Evolutionary conservation across 2,113 vertebrate genomes (phyloP).

Genomic region (Chamaetylas fuelleborni): DNA sequence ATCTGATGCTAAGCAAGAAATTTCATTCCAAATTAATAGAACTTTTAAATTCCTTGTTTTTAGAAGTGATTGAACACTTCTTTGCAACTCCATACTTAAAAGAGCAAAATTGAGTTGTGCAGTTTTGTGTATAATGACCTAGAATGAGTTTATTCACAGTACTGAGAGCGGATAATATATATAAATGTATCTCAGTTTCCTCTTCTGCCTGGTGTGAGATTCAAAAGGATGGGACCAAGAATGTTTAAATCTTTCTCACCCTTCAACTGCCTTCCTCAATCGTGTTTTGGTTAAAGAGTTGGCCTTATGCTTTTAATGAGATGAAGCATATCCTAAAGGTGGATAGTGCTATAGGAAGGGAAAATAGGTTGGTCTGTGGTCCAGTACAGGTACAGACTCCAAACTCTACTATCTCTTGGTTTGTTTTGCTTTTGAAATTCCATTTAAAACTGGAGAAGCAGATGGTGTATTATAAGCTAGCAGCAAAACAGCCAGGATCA

Average conservation of each 20-base stretch:
- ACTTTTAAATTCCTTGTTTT: conserved; percentile 25
- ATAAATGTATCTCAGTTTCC: not conserved
- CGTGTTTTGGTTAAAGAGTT: conserved; percentile 28
- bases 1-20: not conserved
- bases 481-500: not conserved
- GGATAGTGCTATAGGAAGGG: not conserved
- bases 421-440: not conserved
- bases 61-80: not conserved
- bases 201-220: conserved; percentile 19
- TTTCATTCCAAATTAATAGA: not conserved
- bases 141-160: conserved; percentile 7
- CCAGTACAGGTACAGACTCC: not conserved
- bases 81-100: not conserved
- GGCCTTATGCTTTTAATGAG: not conserved
- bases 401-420: not conserved
- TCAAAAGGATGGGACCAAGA: conserved; percentile 34
- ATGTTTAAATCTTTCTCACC: not conserved
- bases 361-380: not conserved
- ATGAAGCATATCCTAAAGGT: not conserved
- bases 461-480: not conserved
- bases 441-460: not conserved
- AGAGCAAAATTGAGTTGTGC: conserved; percentile 1
- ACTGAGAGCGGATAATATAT: not conserved
- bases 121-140: conserved; percentile 31
- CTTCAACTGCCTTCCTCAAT: not conserved